phyloP scores from a whole-genome alignment of 2,888 invertebrate genomes.

The Rhamnusium bicolor region DNA sequence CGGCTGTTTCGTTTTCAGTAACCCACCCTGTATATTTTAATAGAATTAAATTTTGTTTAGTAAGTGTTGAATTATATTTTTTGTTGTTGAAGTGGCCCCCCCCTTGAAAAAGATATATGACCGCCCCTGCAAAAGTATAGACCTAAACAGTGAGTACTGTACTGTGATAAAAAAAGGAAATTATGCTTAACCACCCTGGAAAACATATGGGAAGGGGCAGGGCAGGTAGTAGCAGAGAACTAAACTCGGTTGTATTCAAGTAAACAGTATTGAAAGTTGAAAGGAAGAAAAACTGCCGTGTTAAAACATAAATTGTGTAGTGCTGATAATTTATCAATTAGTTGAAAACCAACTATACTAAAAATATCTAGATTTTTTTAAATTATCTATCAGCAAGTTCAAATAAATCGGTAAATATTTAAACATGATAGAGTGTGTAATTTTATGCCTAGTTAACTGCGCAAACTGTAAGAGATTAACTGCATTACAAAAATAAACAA shows the following conservation, averaged over 20 bases:
- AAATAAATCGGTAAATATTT: constrained; percentile 8
- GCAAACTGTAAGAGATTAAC: background rate
- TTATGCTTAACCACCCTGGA: background rate
- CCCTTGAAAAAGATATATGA: too few relatives aligned
- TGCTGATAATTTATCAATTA: background rate
- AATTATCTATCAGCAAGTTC: background rate
- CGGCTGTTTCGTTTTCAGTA: too few relatives aligned
- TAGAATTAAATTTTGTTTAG: too few relatives aligned
- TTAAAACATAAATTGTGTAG: background rate
- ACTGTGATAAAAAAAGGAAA: background rate
- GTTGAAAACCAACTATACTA: background rate
- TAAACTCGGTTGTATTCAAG: background rate
- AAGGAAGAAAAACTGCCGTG: background rate
- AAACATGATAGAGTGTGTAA: background rate
- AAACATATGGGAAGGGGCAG: background rate
- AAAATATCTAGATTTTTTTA: background rate
- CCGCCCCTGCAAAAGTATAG: too few relatives aligned
- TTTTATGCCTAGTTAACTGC: background rate
- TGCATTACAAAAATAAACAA: constrained; percentile 8
- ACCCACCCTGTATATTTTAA: too few relatives aligned
- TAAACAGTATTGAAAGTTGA: background rate
- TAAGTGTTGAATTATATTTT: too few relatives aligned
- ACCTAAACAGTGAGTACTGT: background rate
- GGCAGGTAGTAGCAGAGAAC: background rate
- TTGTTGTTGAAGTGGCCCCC: too few relatives aligned